These are phyloP conservation scores for Kryptopterus vitreolus DNA, from an alignment of 2,797 vertebrate species.

Conservation along the genomic window DNA sequence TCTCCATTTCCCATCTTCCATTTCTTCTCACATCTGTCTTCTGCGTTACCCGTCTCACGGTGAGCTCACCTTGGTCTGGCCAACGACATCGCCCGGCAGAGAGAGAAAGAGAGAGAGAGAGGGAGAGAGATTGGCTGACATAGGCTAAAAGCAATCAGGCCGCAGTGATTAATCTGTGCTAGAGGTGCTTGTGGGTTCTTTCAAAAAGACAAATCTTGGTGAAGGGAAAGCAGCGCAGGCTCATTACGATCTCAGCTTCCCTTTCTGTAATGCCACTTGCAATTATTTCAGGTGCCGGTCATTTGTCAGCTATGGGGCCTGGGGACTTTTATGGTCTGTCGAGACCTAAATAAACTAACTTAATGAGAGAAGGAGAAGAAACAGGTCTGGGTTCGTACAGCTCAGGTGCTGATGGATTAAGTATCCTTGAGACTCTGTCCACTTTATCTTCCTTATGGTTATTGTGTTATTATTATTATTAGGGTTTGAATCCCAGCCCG, in stretches of 20 bases:
- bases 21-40: slow-evolving; percentile 17
- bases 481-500: neutral
- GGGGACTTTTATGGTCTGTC: slow-evolving; percentile 28
- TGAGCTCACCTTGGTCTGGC: slow-evolving; percentile 40
- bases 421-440: neutral
- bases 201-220: slow-evolving; percentile 41
- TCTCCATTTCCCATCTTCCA: slow-evolving; percentile 28
- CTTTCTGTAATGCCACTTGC: slow-evolving; percentile 20
- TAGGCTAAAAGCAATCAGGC: slow-evolving; percentile 35
- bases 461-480: neutral
- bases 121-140: slow-evolving; percentile 39
- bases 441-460: neutral
- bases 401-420: neutral
- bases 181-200: slow-evolving; percentile 39
- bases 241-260: slow-evolving; percentile 40
- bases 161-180: slow-evolving; percentile 51
- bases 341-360: neutral
- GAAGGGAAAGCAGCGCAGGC: slow-evolving; percentile 20
- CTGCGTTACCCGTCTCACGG: slow-evolving; percentile 18
- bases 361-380: slow-evolving; percentile 30
- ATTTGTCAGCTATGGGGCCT: slow-evolving; percentile 17
- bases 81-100: neutral
- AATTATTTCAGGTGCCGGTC: slow-evolving; percentile 42
- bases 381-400: neutral
- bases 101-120: too few species aligned